phyloP scores from a whole-genome alignment of 2,113 vertebrate species.

The Montifringilla adamsi region DNA sequence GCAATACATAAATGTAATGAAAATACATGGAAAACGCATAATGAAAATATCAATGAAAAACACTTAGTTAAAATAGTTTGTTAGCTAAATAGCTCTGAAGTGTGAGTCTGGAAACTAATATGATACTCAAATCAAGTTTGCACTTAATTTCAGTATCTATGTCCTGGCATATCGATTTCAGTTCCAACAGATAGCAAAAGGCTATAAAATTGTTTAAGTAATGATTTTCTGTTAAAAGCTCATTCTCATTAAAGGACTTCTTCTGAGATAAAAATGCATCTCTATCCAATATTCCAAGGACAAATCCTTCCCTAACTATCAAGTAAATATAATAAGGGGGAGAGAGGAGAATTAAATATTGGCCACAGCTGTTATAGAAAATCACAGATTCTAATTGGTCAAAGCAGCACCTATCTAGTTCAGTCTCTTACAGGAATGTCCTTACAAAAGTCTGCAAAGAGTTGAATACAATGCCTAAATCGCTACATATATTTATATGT shows the following conservation, averaged over 20 bases:
- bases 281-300: neutral
- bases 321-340: neutral
- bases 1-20: neutral
- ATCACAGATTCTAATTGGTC: neutral
- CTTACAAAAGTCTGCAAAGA: neutral
- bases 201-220: constrained; percentile 7
- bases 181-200: neutral
- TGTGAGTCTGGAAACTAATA: neutral
- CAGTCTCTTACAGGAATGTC: neutral
- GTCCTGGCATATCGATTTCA: constrained; percentile 19
- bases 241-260: neutral
- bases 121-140: neutral
- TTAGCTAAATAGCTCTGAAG: neutral
- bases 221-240: constrained; percentile 28
- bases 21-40: neutral
- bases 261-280: neutral
- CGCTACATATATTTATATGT: neutral
- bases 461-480: neutral
- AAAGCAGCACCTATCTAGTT: neutral
- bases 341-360: neutral
- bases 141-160: constrained; percentile 5
- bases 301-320: neutral
- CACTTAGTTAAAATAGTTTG: neutral
- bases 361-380: neutral
- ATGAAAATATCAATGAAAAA: neutral